Evolutionary conservation across 2,888 invertebrate genomes (phyloP), one percentile per base, ranked within the genome.

Genomic region (Elegia similella): DNA sequence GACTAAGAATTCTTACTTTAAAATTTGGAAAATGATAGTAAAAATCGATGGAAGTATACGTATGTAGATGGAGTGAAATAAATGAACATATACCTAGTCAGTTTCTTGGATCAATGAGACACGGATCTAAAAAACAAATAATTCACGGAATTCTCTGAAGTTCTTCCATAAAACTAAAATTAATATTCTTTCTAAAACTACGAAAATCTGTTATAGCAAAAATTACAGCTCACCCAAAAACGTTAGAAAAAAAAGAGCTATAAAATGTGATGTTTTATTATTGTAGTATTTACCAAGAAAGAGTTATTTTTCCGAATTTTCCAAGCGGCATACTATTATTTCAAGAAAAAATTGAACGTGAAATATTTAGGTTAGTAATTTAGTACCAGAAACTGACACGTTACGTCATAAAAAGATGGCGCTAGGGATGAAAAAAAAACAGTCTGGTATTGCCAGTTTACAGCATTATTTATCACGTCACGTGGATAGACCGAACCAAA

Each of bases 291-390:
- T 89, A 92, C 92, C 91, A 92, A 75, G 89, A 88, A 68, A 92
- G 73, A 67, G 87, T 86, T 74, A 92, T 91, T 86, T 86, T 92
- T 73, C 91, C 89, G 72, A 92, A 90, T 76, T 81, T 92, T 79
- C 89, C 88, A 80, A 92, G 87, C 86, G 84, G 89, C 93, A 93
- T 93, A 86, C 82, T 91, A 88, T 70, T 69, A 59, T 70, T 72
- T 72, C 71, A 60, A 67, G 64, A 73, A 71, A 75, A 72, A 70
- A 68, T 59, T 59, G 69, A 62, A 58, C 63, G 65, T 60, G 61
- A 60, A 47, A 50, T 53, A 60, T 48, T 47, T 57, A 57, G 47
- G 54, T 62, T 60, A 63, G 65, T 61, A 64, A 65, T 72, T 76
- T 76, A 76, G 71, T 80, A 63, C 65, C 6, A 2, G 42, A 61